Conservation (phyloP, 2,797 vertebrate genomes). For the Zonotrichia albicollis region DNA sequence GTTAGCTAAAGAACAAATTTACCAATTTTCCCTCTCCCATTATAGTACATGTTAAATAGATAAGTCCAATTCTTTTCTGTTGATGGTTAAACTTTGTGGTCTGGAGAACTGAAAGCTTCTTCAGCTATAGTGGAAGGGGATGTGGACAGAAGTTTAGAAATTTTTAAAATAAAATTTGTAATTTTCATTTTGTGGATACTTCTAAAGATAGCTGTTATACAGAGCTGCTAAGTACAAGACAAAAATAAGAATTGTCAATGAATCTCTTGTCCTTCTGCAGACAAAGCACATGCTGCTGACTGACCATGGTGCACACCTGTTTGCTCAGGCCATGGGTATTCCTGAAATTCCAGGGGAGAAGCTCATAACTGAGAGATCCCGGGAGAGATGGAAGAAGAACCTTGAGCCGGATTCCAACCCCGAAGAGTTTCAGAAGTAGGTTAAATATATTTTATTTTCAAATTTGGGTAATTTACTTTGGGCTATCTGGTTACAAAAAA, state of each 20-base stretch:
- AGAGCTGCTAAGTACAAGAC: not conserved
- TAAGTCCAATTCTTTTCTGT: not conserved
- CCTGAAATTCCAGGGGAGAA: slow-evolving; percentile 81
- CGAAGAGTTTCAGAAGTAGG: slow-evolving; percentile 82
- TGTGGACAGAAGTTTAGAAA: not conserved
- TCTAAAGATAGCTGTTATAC: not conserved
- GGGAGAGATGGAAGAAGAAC: slow-evolving; percentile 84
- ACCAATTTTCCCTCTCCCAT: not conserved
- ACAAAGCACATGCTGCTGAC: slow-evolving; percentile 89
- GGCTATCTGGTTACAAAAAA: not conserved
- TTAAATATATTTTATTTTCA: not conserved
- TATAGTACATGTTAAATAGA: not conserved
- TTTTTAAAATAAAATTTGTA: not conserved
- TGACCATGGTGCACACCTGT: slow-evolving; percentile 83
- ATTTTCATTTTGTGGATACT: not conserved
- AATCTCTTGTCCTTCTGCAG: slow-evolving; percentile 69
- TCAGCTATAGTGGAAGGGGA: not conserved
- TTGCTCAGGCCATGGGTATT: slow-evolving; percentile 86
- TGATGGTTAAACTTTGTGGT: not conserved
- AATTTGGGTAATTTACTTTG: not conserved
- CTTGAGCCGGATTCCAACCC: slow-evolving; percentile 73
- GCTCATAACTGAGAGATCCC: slow-evolving; percentile 86
- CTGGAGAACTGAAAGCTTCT: not conserved
- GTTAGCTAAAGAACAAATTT: not conserved
- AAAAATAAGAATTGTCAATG: not conserved